These are phyloP conservation scores for Monoplex corrugatus DNA, from an alignment of 2,888 invertebrate species.

Conservation along the genomic window DNA sequence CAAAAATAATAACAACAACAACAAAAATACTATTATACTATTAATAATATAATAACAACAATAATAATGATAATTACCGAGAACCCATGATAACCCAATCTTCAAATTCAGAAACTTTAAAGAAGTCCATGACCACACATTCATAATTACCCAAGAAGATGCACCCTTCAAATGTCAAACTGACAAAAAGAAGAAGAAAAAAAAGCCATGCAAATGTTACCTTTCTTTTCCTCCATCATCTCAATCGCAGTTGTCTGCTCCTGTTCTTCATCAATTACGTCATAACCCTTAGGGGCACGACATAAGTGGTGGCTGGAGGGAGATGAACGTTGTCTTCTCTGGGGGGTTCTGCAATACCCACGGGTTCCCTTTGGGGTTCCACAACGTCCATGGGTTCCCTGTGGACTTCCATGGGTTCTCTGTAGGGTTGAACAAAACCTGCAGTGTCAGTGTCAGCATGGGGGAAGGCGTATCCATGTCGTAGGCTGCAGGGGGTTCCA, in stretches of 20 bases:
- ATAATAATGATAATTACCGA: no score
- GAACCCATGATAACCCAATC: no score
- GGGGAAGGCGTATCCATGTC: not conserved
- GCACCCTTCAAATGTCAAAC: no score
- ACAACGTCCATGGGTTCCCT: not conserved
- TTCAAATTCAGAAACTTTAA: no score
- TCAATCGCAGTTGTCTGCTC: not conserved
- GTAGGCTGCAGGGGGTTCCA: not conserved
- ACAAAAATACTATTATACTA: no score
- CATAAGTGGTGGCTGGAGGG: conserved; percentile 15
- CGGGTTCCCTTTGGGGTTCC: not conserved
- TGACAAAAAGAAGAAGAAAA: not conserved
- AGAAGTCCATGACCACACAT: no score
- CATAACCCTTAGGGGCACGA: conserved; percentile 15
- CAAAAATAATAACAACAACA: no score
- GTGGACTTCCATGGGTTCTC: no score
- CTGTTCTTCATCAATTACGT: conserved; percentile 25
- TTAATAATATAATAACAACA: no score
- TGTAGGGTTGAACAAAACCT: not conserved
- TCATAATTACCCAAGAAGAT: no score
- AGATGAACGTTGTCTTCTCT: not conserved
- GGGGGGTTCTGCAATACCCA: not conserved
- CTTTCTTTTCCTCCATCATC: not conserved
- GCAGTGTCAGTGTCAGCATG: not conserved
- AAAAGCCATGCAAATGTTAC: not conserved